Evolutionary conservation across 2,797 vertebrate genomes (phyloP).

Genomic region (Phrynocephalus vlangalii): DNA sequence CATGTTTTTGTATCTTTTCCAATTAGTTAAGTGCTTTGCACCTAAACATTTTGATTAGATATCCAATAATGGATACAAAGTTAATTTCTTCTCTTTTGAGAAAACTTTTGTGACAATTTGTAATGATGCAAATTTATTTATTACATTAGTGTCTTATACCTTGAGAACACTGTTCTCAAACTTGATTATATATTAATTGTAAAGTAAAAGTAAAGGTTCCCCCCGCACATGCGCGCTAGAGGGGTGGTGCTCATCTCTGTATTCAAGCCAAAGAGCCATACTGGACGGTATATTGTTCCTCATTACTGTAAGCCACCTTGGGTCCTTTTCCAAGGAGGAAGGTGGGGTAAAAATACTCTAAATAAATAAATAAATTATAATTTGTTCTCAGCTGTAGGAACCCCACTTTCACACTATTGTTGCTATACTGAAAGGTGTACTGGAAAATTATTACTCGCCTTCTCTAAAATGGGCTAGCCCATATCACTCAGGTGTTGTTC

Average conservation of each 20-base stretch:
- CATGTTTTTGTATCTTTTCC: neutral
- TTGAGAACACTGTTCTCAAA: constrained; percentile 23
- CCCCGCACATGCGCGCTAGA: too few relatives aligned
- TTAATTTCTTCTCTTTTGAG: neutral
- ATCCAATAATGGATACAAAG: constrained; percentile 34
- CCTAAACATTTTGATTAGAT: constrained; percentile 11
- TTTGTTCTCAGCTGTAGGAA: neutral
- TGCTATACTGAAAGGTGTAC: neutral
- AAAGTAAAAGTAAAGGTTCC: too few relatives aligned
- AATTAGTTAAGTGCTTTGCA: constrained; percentile 15
- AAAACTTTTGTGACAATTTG: constrained; percentile 45
- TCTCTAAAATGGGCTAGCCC: neutral
- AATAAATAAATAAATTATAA: neutral
- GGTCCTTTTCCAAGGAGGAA: too few relatives aligned
- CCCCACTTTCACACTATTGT: neutral
- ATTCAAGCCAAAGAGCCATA: too few relatives aligned
- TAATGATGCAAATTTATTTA: constrained; percentile 63
- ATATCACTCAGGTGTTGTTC: neutral
- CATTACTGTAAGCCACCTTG: too few relatives aligned
- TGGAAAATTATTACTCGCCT: neutral
- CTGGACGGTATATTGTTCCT: too few relatives aligned
- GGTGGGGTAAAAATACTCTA: too few relatives aligned
- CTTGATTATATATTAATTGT: too few relatives aligned
- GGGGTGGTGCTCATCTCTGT: too few relatives aligned
- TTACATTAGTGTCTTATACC: constrained; percentile 62